Evolutionary conservation across 2,888 invertebrate species (phyloP).

Genomic region (Rapana venosa): DNA sequence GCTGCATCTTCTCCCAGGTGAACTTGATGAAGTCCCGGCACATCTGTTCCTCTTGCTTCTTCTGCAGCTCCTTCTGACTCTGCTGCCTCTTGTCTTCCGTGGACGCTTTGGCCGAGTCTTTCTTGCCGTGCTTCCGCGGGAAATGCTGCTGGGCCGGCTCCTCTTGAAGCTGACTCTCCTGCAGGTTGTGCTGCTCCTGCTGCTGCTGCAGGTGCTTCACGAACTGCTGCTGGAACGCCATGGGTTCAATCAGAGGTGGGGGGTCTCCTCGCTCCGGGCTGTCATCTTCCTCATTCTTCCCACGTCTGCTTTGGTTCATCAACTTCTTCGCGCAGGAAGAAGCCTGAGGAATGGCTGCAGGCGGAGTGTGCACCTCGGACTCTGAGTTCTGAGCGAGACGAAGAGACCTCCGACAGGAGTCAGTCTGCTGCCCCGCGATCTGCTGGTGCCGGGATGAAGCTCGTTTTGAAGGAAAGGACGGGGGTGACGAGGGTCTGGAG

Average conservation of each 20-base stretch:
- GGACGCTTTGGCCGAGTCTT: background rate
- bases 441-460: background rate
- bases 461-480: background rate
- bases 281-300: background rate
- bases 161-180: background rate
- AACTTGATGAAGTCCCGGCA: background rate
- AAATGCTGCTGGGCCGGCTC: slow-evolving; percentile 1
- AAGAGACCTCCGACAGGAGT: background rate
- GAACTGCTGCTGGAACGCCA: slow-evolving; percentile 32
- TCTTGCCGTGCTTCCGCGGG: background rate
- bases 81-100: background rate
- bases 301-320: background rate
- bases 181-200: background rate
- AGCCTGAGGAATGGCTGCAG: background rate
- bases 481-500: background rate
- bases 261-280: background rate
- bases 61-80: background rate
- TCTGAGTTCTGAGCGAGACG: background rate
- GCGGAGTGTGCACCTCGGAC: background rate
- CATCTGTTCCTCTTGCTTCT: slow-evolving; percentile 20
- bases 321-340: background rate
- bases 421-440: background rate
- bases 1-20: slow-evolving; percentile 15
- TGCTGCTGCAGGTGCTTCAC: slow-evolving; percentile 18
- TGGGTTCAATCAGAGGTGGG: slow-evolving; percentile 6